phyloP scores from a whole-genome alignment of 2,888 invertebrate genomes.

The Caradrina kadenii region DNA sequence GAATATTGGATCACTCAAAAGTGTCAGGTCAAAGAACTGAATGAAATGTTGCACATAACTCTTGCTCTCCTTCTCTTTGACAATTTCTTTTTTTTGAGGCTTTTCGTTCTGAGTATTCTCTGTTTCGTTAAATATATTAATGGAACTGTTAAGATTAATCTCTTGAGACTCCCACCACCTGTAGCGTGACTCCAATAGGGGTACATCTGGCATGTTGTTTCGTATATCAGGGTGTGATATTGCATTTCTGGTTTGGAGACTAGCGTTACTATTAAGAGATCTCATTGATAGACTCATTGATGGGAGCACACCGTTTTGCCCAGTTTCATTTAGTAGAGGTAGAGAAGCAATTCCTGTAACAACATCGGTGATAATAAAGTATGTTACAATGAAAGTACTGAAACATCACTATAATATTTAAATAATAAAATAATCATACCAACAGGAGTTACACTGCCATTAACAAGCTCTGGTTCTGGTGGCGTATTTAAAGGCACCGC shows the following conservation, averaged over 20 bases:
- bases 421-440: conserved; percentile 48
- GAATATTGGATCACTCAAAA: conserved; percentile 92
- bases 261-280: conserved; percentile 77
- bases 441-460: conserved; percentile 78
- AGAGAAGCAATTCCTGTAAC: conserved; percentile 75
- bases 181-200: conserved; percentile 77
- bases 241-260: conserved; percentile 80
- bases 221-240: conserved; percentile 85
- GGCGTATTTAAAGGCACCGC: conserved; percentile 79
- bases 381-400: background rate
- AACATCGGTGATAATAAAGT: background rate
- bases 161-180: conserved; percentile 91
- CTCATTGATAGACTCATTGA: conserved; percentile 83
- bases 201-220: conserved; percentile 72
- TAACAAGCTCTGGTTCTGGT: conserved; percentile 73
- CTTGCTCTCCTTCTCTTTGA: conserved; percentile 65
- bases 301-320: conserved; percentile 72
- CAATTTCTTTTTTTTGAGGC: conserved; percentile 62
- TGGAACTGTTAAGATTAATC: conserved; percentile 91
- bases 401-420: conserved; percentile 4
- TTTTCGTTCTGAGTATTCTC: conserved; percentile 69
- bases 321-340: conserved; percentile 67
- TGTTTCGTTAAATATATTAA: conserved; percentile 89
- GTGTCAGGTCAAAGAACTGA: conserved; percentile 91
- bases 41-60: conserved; percentile 79